Percentiles rank a stretch among this genome's conserved stretches.
These are phyloP conservation scores for Machimus rusticus DNA, from an alignment of 2,888 invertebrate species.

Conservation along the genomic window DNA sequence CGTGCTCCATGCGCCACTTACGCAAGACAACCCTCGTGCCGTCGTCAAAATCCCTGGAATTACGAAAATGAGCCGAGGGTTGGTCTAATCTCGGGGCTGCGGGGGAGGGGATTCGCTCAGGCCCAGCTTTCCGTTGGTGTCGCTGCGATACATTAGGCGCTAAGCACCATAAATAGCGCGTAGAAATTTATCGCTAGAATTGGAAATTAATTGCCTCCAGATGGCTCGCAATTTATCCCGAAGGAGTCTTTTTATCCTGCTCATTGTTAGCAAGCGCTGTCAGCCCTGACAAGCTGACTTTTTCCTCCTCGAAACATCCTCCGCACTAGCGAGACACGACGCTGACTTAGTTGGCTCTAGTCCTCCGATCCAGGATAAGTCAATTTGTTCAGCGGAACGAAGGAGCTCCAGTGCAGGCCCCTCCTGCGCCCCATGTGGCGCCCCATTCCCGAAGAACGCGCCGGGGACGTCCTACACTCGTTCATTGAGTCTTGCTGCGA, in stretches of 20 bases:
- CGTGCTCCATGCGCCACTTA: not conserved
- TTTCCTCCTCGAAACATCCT: not conserved
- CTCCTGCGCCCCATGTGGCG: not conserved
- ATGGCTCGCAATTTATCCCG: slow-evolving; percentile 12
- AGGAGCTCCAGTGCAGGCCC: not conserved
- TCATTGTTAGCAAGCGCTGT: not conserved
- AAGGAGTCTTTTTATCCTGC: not conserved
- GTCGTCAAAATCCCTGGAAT: not conserved
- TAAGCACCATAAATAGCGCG: not conserved
- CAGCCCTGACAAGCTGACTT: not conserved
- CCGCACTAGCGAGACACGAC: not conserved
- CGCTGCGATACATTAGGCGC: not conserved
- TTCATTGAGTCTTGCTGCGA: slow-evolving; percentile 4
- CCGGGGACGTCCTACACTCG: not conserved
- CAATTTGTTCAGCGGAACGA: not conserved
- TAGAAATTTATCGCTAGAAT: slow-evolving; percentile 15
- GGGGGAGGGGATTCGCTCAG: not conserved
- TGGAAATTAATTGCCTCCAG: slow-evolving; percentile 39
- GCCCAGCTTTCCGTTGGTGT: not conserved
- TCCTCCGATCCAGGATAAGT: not conserved
- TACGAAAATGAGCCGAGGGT: not conserved
- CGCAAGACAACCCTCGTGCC: not conserved
- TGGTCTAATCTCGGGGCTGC: not conserved
- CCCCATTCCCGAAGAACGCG: not conserved
- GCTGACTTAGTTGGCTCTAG: not conserved